phyloP scores from a whole-genome alignment of 1,140 invertebrate genomes.

The Drosophila saltans region DNA sequence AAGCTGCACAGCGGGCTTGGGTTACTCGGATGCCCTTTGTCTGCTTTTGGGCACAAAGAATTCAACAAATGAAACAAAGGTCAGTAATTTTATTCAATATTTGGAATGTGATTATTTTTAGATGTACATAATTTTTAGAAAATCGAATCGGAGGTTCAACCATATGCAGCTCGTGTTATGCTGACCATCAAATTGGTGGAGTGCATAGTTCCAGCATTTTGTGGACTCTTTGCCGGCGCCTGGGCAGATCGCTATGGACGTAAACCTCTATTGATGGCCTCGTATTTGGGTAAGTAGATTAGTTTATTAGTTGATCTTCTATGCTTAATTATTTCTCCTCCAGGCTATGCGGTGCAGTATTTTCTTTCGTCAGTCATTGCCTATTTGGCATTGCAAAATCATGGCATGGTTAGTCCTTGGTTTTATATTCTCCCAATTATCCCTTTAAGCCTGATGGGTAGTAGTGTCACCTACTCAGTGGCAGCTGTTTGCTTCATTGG shows the following conservation, averaged over 20 bases:
- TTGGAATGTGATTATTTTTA: not conserved
- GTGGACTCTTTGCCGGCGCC: constrained; percentile 87
- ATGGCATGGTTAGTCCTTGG: constrained; percentile 84
- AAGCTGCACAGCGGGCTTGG: constrained; percentile 83
- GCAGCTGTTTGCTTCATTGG: constrained; percentile 86
- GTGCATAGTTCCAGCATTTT: constrained; percentile 84
- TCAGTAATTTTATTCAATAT: not conserved
- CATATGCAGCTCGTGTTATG: constrained; percentile 85
- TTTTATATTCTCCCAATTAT: constrained; percentile 85
- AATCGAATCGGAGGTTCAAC: constrained; percentile 86
- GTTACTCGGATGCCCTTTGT: constrained; percentile 84
- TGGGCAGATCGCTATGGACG: constrained; percentile 89
- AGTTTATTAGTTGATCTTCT: not conserved
- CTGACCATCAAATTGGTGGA: constrained; percentile 85
- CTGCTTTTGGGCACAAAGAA: constrained; percentile 84
- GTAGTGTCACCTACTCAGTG: constrained; percentile 85
- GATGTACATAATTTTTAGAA: constrained; percentile 33
- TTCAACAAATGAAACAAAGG: constrained; percentile 83
- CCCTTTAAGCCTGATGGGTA: constrained; percentile 85
- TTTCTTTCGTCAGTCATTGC: constrained; percentile 79
- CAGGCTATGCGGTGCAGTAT: constrained; percentile 73
- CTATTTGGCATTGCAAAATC: constrained; percentile 31
- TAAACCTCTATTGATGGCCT: constrained; percentile 86
- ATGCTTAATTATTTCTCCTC: not conserved
- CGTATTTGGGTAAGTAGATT: constrained; percentile 74